phyloP scores from a whole-genome alignment of 2,888 invertebrate genomes.

The Steinernema carpocapsae region DNA sequence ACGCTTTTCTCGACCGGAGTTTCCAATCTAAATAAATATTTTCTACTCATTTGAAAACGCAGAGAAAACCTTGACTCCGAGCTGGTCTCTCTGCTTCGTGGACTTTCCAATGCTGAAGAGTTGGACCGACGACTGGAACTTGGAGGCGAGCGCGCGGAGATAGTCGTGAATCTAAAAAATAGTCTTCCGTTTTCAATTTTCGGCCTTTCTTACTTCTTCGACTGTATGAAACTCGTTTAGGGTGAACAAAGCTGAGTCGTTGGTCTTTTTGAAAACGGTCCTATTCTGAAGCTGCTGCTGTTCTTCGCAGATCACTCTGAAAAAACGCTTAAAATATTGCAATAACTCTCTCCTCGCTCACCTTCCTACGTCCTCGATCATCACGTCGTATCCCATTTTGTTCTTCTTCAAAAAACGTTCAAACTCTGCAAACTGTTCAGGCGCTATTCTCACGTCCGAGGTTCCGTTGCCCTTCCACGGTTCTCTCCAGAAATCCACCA shows the following conservation, averaged over 20 bases:
- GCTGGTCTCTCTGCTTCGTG: constrained; percentile 6
- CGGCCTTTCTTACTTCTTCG: constrained; percentile 18
- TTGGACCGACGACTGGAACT: constrained; percentile 13
- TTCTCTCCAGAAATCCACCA: neutral
- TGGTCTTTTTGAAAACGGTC: neutral
- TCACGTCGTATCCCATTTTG: neutral
- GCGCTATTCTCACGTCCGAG: neutral
- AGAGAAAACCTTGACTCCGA: constrained; percentile 37
- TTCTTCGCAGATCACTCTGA: neutral
- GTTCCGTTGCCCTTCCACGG: neutral
- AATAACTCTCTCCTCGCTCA: no score
- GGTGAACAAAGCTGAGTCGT: neutral
- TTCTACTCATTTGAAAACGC: no score
- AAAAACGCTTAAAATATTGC: no score
- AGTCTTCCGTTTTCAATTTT: constrained; percentile 18
- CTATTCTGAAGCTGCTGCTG: neutral
- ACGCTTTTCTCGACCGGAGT: constrained; percentile 4
- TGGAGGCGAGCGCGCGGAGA: constrained; percentile 33
- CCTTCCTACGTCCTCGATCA: neutral
- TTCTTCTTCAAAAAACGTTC: neutral
- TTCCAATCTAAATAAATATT: neutral
- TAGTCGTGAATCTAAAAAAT: constrained; percentile 36
- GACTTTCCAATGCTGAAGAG: constrained; percentile 36
- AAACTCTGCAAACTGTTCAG: neutral
- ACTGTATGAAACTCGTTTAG: constrained; percentile 21